These are phyloP conservation scores for Ancistrus triradiatus DNA, from an alignment of 2,113 vertebrate genomes.

Conservation along the genomic window DNA sequence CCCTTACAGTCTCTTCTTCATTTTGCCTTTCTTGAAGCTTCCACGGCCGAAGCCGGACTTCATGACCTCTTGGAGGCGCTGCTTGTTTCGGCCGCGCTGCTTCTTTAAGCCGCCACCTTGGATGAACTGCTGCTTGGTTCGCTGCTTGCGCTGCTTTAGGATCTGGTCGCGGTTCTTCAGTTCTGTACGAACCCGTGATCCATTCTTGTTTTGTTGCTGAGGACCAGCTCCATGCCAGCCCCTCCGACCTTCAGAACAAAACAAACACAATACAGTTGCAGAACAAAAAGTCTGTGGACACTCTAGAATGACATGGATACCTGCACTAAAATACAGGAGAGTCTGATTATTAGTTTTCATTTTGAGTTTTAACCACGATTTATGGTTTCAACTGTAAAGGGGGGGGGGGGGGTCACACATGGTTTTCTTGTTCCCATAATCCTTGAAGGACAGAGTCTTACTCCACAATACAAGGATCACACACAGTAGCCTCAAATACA, in stretches of 20 bases:
- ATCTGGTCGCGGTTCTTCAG: constrained; percentile 86
- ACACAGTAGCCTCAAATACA: too few species aligned
- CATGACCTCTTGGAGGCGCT: constrained; percentile 71
- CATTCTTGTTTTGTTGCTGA: constrained; percentile 14
- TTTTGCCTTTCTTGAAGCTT: constrained; percentile 79
- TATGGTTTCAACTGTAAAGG: too few species aligned
- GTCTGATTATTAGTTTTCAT: too few species aligned
- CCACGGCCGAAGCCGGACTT: constrained; percentile 81
- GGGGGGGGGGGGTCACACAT: too few species aligned
- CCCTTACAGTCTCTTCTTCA: constrained; percentile 79
- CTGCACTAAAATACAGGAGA: too few species aligned
- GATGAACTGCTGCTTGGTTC: constrained; percentile 81
- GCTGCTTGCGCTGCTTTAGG: constrained; percentile 78
- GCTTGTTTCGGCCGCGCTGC: constrained; percentile 66
- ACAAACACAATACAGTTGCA: too few species aligned
- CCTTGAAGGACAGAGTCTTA: too few species aligned
- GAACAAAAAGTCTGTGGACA: too few species aligned
- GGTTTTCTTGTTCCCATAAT: too few species aligned
- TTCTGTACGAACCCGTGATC: constrained; percentile 69
- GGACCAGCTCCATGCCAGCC: background rate
- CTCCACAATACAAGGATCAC: too few species aligned
- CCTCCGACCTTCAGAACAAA: constrained; percentile 39
- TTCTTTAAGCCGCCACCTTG: constrained; percentile 83
- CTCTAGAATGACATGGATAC: too few species aligned
- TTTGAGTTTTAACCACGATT: too few species aligned